Conservation (phyloP, 2,888 invertebrate species). For the Xylota sylvarum region DNA sequence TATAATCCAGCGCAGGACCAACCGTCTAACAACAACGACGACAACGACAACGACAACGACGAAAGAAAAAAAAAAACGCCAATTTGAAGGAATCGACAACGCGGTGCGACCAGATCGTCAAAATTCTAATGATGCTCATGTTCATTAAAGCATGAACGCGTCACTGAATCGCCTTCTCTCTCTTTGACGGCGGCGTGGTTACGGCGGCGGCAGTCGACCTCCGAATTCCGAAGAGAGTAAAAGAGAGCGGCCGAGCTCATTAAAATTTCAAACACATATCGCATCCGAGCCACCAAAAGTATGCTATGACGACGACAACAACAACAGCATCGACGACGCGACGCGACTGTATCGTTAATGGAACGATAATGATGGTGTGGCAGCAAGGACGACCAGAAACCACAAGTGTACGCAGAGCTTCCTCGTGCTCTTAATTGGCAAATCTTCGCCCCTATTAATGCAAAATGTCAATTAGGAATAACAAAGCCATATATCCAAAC, state of each 20-base stretch:
- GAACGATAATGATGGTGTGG: slow-evolving; percentile 64
- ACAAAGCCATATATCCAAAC: slow-evolving; percentile 79
- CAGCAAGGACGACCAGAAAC: slow-evolving; percentile 64
- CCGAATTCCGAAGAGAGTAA: slow-evolving; percentile 70
- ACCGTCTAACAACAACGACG: slow-evolving; percentile 10
- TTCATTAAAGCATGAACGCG: slow-evolving; percentile 73
- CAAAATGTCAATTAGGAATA: slow-evolving; percentile 80
- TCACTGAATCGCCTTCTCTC: slow-evolving; percentile 54
- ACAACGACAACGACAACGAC: slow-evolving; percentile 35
- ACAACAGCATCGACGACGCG: slow-evolving; percentile 22
- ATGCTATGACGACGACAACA: slow-evolving; percentile 54
- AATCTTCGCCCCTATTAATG: slow-evolving; percentile 78
- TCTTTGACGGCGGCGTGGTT: slow-evolving; percentile 56
- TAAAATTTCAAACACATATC: slow-evolving; percentile 79
- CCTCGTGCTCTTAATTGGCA: slow-evolving; percentile 78
- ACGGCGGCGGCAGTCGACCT: slow-evolving; percentile 15
- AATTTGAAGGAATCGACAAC: slow-evolving; percentile 53
- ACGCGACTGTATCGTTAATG: slow-evolving; percentile 60
- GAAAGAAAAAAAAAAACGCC: too few species aligned
- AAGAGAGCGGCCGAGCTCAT: slow-evolving; percentile 77
- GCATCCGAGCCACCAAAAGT: slow-evolving; percentile 66
- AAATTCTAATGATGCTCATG: slow-evolving; percentile 77
- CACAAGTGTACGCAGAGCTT: slow-evolving; percentile 64
- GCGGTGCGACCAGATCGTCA: slow-evolving; percentile 61
- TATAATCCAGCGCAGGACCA: slow-evolving; percentile 54